Base-by-base conservation (phyloP, 2,888 invertebrate species). In the Sinopyrophorus schimmeli region DNA sequence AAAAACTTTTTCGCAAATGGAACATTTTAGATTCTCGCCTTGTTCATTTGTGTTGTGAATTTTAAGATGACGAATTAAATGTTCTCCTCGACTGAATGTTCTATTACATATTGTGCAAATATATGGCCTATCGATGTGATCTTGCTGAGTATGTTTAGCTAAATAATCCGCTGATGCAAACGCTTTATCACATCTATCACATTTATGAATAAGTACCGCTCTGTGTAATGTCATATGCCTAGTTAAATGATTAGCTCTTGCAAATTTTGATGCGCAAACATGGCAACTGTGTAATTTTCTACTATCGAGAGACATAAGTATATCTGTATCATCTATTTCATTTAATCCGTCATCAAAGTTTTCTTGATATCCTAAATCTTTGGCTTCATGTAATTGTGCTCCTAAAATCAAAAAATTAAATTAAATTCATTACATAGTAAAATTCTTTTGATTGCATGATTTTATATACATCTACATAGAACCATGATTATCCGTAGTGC, bases 151-250 rank as follows among this genome's bases (percentile, higher is more conserved):
- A 38, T 74, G 74, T 32, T 72, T 67, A 11, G 67, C 64, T 23
- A 74, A 60, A 52, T 67, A 59, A 17, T 72, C 73, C 9, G 65
- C 62, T 2, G 69, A 67, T 10, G 70, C 69, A 48, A 70, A 74
- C 0, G 74, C 70, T 54, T 72, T 71, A 20, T 72, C 72, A 47
- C 74, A 74, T 7, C 65, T 61, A 32, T 71, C 70, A 54, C 74
- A 74, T 54, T 73, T 72, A 58, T 72, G 69, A 9, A 66, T 60
- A 24, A 74, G 59, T 5, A 74, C 61, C 2, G 70, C 66, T 23
- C 71, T 57, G 59, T 74, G 74, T 23, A 74, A 53, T 1, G 69
- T 72, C 74, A 74, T 74, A 54, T 74, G 74, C 14, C 73, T 62
- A 2, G 73, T 72, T 26, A 74, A 59, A 54, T 74, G 73, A 55